phyloP scores from a whole-genome alignment of 2,113 vertebrate species.

The Halichoerus grypus region DNA sequence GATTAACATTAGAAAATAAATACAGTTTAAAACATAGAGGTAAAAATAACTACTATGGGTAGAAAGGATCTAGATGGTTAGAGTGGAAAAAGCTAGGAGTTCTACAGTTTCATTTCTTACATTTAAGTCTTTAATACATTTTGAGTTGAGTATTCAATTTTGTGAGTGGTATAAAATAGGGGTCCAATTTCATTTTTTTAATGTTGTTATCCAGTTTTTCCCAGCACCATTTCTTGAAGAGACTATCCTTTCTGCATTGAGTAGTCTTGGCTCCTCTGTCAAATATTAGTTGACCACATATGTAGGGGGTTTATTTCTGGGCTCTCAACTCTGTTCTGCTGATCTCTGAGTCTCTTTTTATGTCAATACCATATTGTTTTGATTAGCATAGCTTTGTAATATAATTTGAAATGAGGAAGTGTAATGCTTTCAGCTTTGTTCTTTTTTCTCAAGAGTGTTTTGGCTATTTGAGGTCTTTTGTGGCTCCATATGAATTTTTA shows the following conservation, averaged over 20 bases:
- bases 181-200: not conserved
- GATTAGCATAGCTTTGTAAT: not conserved
- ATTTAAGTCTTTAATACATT: not conserved
- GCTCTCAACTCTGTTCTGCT: not conserved
- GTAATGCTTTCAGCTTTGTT: not conserved
- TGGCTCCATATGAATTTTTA: not conserved
- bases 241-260: not conserved
- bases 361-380: not conserved
- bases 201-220: not conserved
- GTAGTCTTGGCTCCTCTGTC: not conserved
- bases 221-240: not conserved
- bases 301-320: not conserved
- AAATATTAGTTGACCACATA: not conserved
- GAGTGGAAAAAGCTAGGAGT: not conserved
- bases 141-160: not conserved
- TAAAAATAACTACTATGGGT: not conserved
- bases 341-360: not conserved
- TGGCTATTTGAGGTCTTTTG: not conserved
- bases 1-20: slow-evolving; percentile 25
- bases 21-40: not conserved
- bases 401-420: not conserved
- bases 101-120: not conserved
- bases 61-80: not conserved
- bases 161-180: not conserved
- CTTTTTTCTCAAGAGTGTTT: not conserved